phyloP scores from a whole-genome alignment of 1,140 invertebrate genomes.

The Semibalanus balanoides region DNA sequence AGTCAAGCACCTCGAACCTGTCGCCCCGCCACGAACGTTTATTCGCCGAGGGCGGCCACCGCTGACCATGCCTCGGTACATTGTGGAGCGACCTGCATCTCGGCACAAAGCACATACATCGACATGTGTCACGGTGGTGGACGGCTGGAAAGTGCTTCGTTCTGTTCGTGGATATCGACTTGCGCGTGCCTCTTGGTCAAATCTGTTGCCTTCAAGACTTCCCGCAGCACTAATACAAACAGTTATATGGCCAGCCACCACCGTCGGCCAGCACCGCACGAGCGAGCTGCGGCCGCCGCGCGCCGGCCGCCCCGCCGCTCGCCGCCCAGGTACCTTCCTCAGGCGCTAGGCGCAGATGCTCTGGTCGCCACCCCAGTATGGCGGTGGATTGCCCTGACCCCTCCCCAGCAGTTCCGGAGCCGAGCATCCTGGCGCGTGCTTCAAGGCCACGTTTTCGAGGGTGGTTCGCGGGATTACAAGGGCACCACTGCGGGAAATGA shows the following conservation, averaged over 20 bases:
- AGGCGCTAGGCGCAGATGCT: not conserved
- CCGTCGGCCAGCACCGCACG: not conserved
- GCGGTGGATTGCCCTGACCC: not conserved
- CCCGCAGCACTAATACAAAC: not conserved
- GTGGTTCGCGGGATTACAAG: not conserved
- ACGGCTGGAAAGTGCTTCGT: conserved; percentile 2
- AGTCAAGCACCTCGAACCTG: not conserved
- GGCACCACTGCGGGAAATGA: conserved; percentile 3
- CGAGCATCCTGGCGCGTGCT: not conserved
- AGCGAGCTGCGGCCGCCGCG: not conserved
- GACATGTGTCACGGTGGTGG: not conserved
- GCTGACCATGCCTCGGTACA: not conserved
- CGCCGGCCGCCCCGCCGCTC: not conserved
- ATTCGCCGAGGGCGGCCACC: not conserved
- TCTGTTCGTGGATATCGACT: conserved; percentile 9
- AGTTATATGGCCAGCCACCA: not conserved
- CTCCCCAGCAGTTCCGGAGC: not conserved
- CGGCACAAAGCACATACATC: not conserved
- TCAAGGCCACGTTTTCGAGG: not conserved
- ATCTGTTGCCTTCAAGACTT: conserved; percentile 4
- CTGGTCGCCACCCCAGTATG: not conserved
- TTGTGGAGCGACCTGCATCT: not conserved
- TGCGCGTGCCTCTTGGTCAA: not conserved
- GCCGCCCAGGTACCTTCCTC: not conserved
- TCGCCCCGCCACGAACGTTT: not conserved